Evolutionary conservation across 23 tunicate species (phyloP).

Genomic region (Trididemnum clinides): DNA sequence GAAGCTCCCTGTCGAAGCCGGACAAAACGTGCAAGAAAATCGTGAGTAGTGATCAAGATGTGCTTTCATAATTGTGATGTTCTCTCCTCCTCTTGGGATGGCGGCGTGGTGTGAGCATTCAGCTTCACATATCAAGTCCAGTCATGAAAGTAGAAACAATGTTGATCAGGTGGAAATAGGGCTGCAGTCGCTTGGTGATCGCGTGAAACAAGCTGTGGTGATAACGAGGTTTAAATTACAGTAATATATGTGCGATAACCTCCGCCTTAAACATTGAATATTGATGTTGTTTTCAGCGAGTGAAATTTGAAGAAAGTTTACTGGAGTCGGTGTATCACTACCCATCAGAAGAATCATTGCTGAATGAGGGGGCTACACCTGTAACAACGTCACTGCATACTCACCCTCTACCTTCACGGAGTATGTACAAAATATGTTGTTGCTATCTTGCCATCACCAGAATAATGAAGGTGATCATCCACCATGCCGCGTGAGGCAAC

Average conservation of each 20-base stretch:
- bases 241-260: too few species aligned
- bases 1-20: constrained; percentile 27
- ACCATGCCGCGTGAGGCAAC: too few species aligned
- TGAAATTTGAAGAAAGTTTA: constrained; percentile 10
- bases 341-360: constrained; percentile 66
- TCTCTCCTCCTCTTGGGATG: neutral
- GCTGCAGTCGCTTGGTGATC: neutral
- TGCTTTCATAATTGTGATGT: neutral
- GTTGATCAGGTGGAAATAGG: neutral
- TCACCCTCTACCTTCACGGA: neutral
- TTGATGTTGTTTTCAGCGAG: constrained; percentile 21
- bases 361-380: neutral
- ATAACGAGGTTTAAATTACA: too few species aligned
- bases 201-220: too few species aligned
- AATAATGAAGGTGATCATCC: too few species aligned
- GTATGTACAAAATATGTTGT: neutral
- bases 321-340: constrained; percentile 50
- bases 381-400: neutral
- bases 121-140: too few species aligned
- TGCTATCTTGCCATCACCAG: too few species aligned
- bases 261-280: too few species aligned
- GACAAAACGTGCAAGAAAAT: neutral
- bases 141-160: too few species aligned
- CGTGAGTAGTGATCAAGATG: too few species aligned
- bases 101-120: neutral